Evolutionary conservation across 2,797 vertebrate genomes (phyloP).

Genomic region (Platalea minor): DNA sequence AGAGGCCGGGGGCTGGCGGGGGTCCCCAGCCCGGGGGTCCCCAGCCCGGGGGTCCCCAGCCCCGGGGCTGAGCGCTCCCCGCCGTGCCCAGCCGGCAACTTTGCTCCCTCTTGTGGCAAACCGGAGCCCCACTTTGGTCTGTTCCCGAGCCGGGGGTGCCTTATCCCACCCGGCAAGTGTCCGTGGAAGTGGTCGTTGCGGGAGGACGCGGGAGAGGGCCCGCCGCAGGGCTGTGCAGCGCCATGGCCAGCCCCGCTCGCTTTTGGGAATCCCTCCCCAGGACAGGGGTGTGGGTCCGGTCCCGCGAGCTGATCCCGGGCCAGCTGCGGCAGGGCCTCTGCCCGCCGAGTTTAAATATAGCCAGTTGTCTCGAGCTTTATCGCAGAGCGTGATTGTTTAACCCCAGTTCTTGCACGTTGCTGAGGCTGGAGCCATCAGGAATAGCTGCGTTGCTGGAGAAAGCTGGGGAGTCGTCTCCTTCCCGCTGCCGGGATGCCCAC

Average conservation of each 20-base stretch:
- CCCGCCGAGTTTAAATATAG: not conserved
- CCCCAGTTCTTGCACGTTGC: not conserved
- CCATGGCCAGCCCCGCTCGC: accelerated
- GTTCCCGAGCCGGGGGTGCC: not conserved
- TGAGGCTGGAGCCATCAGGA: not conserved
- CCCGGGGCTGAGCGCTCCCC: not conserved
- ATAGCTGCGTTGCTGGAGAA: not conserved
- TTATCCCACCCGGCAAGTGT: not conserved
- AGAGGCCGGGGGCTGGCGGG: not conserved
- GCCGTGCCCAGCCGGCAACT: not conserved
- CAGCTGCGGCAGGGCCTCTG: not conserved
- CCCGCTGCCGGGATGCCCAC: not conserved
- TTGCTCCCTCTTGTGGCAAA: slow-evolving; percentile 51
- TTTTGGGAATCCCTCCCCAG: not conserved
- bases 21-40: not conserved
- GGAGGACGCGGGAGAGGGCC: not conserved
- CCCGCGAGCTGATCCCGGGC: not conserved
- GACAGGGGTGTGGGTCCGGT: accelerated
- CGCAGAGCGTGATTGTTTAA: accelerated
- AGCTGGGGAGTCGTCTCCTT: accelerated
- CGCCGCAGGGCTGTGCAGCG: not conserved
- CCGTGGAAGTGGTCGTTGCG: not conserved
- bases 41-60: not conserved
- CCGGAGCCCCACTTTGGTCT: not conserved
- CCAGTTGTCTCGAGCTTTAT: accelerated